phyloP scores from a whole-genome alignment of 2,113 vertebrate species.

The Labeo rohita region DNA sequence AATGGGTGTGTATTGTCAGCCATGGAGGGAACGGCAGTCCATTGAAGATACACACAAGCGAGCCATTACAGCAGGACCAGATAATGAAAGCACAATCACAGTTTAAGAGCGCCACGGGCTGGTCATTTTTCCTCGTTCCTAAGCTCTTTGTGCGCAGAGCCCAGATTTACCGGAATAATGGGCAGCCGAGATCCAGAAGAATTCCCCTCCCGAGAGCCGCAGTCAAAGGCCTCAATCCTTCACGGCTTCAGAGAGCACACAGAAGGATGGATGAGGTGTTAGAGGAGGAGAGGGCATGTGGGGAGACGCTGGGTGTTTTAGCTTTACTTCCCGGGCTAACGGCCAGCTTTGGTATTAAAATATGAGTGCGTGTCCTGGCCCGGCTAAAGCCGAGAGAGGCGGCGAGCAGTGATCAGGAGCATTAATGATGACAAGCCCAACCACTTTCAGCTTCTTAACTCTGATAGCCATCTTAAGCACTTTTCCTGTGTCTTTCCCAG shows the following conservation, averaged over 20 bases:
- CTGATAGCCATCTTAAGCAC: slow-evolving; percentile 65
- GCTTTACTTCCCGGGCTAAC: background rate
- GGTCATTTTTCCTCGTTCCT: slow-evolving; percentile 41
- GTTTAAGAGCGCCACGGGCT: slow-evolving; percentile 40
- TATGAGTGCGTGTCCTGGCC: background rate
- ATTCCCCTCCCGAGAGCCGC: slow-evolving; percentile 16
- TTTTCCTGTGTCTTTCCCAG: slow-evolving; percentile 60
- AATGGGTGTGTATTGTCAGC: slow-evolving; percentile 41
- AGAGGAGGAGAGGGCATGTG: background rate
- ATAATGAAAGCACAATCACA: slow-evolving; percentile 48
- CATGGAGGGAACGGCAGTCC: background rate
- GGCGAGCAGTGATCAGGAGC: slow-evolving; percentile 21
- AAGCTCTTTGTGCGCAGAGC: slow-evolving; percentile 20
- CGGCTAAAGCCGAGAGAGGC: slow-evolving; percentile 5
- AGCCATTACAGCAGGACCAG: slow-evolving; percentile 40
- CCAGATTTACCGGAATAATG: slow-evolving; percentile 45
- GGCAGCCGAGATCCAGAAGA: slow-evolving; percentile 31
- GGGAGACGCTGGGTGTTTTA: background rate
- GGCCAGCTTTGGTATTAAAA: slow-evolving; percentile 36
- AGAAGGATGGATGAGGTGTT: slow-evolving; percentile 20
- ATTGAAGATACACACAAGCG: slow-evolving; percentile 39
- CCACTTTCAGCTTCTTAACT: slow-evolving; percentile 55
- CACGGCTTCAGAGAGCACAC: slow-evolving; percentile 39
- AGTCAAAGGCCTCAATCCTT: slow-evolving; percentile 62
- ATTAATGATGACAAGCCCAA: slow-evolving; percentile 61